phyloP scores from a whole-genome alignment of 2,113 vertebrate species.

The Peromyscus californicus region DNA sequence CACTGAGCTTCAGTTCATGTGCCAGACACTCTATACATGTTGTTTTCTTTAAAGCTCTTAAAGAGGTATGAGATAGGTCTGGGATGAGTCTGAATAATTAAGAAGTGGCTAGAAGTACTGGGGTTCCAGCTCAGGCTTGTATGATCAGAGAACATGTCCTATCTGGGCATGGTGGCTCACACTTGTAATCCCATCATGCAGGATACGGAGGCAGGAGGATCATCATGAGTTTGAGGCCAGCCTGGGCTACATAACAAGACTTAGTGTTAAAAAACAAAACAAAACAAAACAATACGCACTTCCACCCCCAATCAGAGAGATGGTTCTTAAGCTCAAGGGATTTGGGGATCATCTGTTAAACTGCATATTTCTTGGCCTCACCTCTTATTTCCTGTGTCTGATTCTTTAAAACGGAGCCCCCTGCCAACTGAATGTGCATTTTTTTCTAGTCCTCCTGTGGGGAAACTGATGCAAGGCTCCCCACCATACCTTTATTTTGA shows the following conservation, averaged over 20 bases:
- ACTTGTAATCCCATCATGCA: neutral
- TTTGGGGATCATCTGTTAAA: constrained; percentile 45
- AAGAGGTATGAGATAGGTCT: constrained; percentile 46
- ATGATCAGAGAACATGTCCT: neutral
- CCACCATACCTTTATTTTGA: neutral
- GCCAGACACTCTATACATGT: constrained; percentile 46
- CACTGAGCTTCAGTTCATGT: constrained; percentile 47
- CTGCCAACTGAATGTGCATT: neutral
- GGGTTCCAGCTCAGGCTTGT: constrained; percentile 16
- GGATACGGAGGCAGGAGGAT: neutral
- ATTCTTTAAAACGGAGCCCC: neutral
- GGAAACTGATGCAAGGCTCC: neutral
- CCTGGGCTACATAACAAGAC: neutral
- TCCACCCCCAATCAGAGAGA: neutral
- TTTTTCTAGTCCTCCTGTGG: neutral
- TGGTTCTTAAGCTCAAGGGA: neutral
- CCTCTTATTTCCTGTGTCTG: neutral
- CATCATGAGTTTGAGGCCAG: neutral
- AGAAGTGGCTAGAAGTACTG: neutral
- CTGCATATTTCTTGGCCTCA: neutral
- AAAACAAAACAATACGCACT: neutral
- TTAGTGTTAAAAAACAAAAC: neutral
- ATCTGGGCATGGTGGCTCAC: neutral
- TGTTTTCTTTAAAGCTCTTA: constrained; percentile 63
- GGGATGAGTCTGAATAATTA: constrained; percentile 7